Conservation (phyloP, 2,888 invertebrate genomes). For the Galerucella calmariensis region DNA sequence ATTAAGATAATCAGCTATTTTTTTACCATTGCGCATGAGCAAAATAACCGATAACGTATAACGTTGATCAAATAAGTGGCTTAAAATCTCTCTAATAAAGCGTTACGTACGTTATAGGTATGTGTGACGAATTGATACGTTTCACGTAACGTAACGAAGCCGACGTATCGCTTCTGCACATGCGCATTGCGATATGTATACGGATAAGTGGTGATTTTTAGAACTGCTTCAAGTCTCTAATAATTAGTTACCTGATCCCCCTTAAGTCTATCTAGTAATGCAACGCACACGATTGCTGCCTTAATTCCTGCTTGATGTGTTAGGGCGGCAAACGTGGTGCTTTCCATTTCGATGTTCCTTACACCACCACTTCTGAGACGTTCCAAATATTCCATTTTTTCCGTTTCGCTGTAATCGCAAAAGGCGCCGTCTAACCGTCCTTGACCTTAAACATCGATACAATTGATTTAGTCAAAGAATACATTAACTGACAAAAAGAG, state of each 20-base stretch:
- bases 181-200: too few species aligned
- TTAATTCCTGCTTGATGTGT: constrained; percentile 93
- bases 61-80: too few species aligned
- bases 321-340: constrained; percentile 90
- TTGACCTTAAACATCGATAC: constrained; percentile 73
- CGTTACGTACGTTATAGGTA: too few species aligned
- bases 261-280: constrained; percentile 89
- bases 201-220: too few species aligned
- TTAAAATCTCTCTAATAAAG: too few species aligned
- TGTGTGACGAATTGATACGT: too few species aligned
- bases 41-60: too few species aligned
- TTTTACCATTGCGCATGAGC: too few species aligned
- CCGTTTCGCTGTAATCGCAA: constrained; percentile 91
- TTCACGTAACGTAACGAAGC: too few species aligned
- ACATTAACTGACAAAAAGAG: background rate
- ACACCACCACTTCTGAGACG: constrained; percentile 82
- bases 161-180: too few species aligned
- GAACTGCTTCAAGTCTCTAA: too few species aligned
- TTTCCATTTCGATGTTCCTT: constrained; percentile 98
- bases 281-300: constrained; percentile 94
- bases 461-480: background rate
- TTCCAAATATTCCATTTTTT: constrained; percentile 89
- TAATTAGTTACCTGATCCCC: constrained; percentile 84
- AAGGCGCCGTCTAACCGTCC: constrained; percentile 96
- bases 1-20: too few species aligned